A percentile compares a stretch with the other conserved stretches of the same genome.
phyloP scores from a whole-genome alignment of 2,797 vertebrate genomes.

The Aplochiton taeniatus region DNA sequence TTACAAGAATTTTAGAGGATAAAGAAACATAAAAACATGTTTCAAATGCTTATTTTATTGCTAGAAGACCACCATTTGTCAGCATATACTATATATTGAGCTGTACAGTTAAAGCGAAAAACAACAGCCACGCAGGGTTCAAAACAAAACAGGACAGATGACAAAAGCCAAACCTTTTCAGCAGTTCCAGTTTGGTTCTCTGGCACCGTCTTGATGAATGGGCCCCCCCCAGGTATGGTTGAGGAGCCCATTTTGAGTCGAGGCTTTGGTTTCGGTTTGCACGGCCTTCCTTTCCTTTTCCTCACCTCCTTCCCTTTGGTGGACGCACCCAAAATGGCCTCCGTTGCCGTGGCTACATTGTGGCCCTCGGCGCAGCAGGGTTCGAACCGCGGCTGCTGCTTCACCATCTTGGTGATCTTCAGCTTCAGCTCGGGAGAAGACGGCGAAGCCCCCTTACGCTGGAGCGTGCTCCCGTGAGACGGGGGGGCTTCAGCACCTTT shows the following conservation, averaged over 20 bases:
- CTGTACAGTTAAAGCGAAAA: too few relatives aligned
- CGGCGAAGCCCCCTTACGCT: conserved; percentile 78
- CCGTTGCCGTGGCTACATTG: conserved; percentile 52
- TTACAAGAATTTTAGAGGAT: too few relatives aligned
- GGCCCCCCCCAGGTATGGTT: conserved; percentile 16
- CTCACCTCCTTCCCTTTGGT: conserved; percentile 60
- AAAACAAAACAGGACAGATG: too few relatives aligned
- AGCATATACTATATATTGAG: too few relatives aligned
- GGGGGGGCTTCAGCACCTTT: conserved; percentile 82
- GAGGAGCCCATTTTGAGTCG: conserved; percentile 51
- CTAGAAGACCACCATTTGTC: too few relatives aligned
- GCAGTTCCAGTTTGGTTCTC: conserved; percentile 30
- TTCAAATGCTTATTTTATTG: too few relatives aligned
- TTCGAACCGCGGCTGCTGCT: conserved; percentile 79
- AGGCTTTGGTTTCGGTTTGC: conserved; percentile 78
- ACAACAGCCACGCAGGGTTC: too few relatives aligned
- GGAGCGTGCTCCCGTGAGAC: conserved; percentile 63
- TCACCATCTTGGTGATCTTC: conserved; percentile 85
- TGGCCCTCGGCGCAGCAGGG: conserved; percentile 83
- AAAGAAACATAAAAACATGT: too few relatives aligned
- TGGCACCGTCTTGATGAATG: conserved; percentile 11
- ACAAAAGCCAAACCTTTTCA: conserved; percentile 61
- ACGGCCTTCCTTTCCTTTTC: conserved; percentile 80
- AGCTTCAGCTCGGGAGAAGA: conserved; percentile 84
- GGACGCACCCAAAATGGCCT: conserved; percentile 46